Conservation (phyloP, 2,797 vertebrate genomes). For the Bryconaethiops microstoma region DNA sequence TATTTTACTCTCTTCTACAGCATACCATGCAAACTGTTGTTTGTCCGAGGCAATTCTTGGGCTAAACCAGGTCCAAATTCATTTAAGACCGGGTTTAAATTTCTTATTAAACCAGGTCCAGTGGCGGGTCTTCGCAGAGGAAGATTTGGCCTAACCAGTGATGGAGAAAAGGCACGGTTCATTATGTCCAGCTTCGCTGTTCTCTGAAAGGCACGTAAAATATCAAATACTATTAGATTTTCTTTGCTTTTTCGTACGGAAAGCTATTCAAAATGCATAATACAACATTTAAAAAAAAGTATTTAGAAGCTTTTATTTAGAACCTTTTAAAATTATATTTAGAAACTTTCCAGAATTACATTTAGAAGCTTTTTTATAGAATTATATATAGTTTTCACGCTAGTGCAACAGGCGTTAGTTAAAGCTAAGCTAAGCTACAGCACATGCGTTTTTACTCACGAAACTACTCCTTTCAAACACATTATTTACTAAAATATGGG, state of each 20-base stretch:
- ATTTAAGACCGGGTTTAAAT: conserved; percentile 8
- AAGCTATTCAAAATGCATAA: too few species aligned
- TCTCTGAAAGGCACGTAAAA: neutral
- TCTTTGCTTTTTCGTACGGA: neutral
- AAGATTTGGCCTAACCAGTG: conserved; percentile 61
- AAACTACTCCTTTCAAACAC: too few species aligned
- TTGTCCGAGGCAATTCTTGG: neutral
- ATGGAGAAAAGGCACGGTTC: conserved; percentile 47
- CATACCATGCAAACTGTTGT: conserved; percentile 49
- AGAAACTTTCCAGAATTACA: too few species aligned
- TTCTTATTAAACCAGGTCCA: conserved; percentile 43
- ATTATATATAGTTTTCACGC: too few species aligned
- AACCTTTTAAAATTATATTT: too few species aligned
- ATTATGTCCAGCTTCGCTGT: conserved; percentile 29
- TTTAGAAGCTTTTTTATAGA: too few species aligned
- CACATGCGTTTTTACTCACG: too few species aligned
- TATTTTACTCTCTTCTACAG: neutral
- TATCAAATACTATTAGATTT: neutral
- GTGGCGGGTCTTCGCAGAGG: conserved; percentile 73
- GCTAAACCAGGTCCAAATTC: neutral
- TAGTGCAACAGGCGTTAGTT: too few species aligned
- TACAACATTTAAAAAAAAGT: too few species aligned
- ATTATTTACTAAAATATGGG: too few species aligned
- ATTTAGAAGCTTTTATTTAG: too few species aligned
- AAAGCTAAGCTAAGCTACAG: too few species aligned